Conservation (phyloP, 2,888 invertebrate species). For the Dolomedes plantarius region DNA sequence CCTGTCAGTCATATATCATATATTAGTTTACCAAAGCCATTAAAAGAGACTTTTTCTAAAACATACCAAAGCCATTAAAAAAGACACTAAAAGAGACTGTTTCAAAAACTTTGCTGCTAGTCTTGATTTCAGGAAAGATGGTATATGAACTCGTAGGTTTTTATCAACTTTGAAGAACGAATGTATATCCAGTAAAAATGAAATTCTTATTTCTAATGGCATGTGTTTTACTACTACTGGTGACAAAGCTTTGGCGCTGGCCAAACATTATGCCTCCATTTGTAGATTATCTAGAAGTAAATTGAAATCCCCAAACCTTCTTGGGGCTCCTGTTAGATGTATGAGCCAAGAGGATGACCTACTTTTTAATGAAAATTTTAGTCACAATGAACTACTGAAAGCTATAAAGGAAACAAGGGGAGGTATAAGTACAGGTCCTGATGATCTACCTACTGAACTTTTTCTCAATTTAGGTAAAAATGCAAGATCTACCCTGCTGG, state of each 20-base stretch:
- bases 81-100: too few relatives aligned
- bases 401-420: neutral
- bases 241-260: constrained; percentile 3
- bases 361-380: constrained; percentile 14
- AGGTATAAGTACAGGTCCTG: neutral
- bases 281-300: neutral
- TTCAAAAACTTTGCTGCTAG: too few relatives aligned
- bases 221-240: constrained; percentile 9
- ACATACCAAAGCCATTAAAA: too few relatives aligned
- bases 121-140: too few relatives aligned
- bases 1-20: too few relatives aligned
- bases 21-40: too few relatives aligned
- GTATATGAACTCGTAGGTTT: too few relatives aligned
- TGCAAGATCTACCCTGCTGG: neutral
- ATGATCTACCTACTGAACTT: constrained; percentile 10
- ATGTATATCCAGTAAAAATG: too few relatives aligned
- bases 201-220: neutral
- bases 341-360: constrained; percentile 11
- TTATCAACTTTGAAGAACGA: too few relatives aligned
- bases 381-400: neutral
- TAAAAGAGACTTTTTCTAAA: too few relatives aligned
- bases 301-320: neutral
- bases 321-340: neutral
- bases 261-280: neutral
- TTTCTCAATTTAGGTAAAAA: constrained; percentile 2